Evolutionary conservation across 2,113 vertebrate genomes (phyloP), one percentile per base, ranked within the genome.

Genomic region (Capricornis sumatraensis): DNA sequence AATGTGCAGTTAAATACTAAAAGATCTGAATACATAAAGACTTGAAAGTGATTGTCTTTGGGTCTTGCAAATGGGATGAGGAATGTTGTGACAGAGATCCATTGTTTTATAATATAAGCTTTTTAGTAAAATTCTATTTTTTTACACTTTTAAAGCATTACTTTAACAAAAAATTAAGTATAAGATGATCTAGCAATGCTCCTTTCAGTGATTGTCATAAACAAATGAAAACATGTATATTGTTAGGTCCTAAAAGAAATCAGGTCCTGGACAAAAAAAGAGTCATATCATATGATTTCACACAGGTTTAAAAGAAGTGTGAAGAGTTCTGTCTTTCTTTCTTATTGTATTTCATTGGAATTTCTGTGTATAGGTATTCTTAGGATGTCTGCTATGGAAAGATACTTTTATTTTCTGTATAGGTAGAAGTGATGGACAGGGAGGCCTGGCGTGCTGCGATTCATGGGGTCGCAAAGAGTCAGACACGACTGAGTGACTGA

Each of bases 351-450:
- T 87, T 96, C 5, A 95, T 89, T 57, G 50, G 17, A 89, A 58
- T 93, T 40, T 93, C 94, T 83, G 9, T 86, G 14, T 93, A 33
- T n/a, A 86, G 62, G 36, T n/a, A 83, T 87, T 92, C 21, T 88
- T 96, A 87, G 62, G 27, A 47, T 88, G 27, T 82, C 55, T 88
- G 21, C 43, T 93, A 33, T 74, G 55, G 82, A 76, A n/a, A 83
- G 60, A 91, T 96, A 10, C 45, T 95, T 97, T 83, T 90, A 55
- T 96, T 97, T 97, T 97, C 55, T 97, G 52, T 81, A 87, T 82
- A 86, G 67, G 7, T 82, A 95, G 33, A 94, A 76, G 15, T 58
- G 55, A 57, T 57, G 55, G 55, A 57, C 10, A 57, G 55, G 9
- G 55, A 57, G 55, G 23, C 55, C 23, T 57, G 55, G 55, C 9